phyloP scores from a whole-genome alignment of 64 coral and sea anemone species.

The Dendronephthya gigantea region DNA sequence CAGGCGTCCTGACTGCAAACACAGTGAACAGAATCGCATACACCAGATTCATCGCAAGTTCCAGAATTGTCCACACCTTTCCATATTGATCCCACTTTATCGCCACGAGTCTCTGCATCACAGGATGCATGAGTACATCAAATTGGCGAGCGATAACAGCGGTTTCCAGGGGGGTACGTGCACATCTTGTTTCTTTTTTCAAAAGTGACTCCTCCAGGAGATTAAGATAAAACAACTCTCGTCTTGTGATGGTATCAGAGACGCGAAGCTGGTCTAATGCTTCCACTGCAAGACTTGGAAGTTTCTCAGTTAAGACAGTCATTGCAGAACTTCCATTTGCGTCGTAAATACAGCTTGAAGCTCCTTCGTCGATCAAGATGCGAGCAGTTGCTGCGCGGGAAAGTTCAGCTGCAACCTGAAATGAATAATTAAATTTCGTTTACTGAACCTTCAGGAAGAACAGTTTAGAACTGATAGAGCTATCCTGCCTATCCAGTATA shows the following conservation, averaged over 20 bases:
- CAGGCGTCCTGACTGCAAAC: background rate
- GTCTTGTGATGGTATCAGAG: background rate
- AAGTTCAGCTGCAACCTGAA: background rate
- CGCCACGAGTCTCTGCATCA: background rate
- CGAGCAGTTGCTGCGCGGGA: background rate
- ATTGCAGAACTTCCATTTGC: background rate
- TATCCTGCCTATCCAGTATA: too few relatives aligned
- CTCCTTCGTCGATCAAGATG: conserved; percentile 3
- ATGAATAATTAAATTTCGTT: background rate
- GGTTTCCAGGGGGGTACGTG: background rate
- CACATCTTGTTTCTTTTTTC: background rate
- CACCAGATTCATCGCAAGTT: background rate
- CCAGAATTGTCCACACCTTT: background rate
- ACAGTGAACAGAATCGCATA: background rate
- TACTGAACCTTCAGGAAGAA: too few relatives aligned
- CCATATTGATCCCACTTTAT: conserved; percentile 12
- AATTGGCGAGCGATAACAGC: background rate
- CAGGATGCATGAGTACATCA: background rate
- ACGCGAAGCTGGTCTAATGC: background rate
- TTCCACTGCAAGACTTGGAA: background rate
- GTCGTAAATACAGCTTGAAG: conserved; percentile 4
- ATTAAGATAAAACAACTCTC: background rate
- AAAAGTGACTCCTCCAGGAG: background rate
- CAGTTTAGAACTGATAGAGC: too few relatives aligned
- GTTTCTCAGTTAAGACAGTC: background rate